phyloP scores from a whole-genome alignment of 2,888 invertebrate species.

The Diabrotica balteata region DNA sequence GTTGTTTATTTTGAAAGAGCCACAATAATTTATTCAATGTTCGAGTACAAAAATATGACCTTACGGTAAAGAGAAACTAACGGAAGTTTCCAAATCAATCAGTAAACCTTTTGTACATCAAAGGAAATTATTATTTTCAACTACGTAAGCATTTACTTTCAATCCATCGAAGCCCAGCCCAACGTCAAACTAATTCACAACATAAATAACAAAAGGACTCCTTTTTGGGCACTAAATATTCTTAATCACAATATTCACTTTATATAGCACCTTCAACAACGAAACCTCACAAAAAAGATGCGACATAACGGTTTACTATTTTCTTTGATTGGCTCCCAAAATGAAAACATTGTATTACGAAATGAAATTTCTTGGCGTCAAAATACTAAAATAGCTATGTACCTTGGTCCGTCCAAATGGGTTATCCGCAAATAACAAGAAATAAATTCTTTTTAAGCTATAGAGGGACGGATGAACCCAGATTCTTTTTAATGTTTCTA shows the following conservation, averaged over 20 bases:
- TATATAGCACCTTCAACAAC: slow-evolving; percentile 19
- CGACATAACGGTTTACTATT: slow-evolving; percentile 52
- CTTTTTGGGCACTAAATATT: slow-evolving; percentile 19
- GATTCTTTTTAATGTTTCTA: slow-evolving; percentile 47
- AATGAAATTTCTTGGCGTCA: slow-evolving; percentile 42
- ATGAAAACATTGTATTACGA: slow-evolving; percentile 57
- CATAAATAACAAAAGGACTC: slow-evolving; percentile 3
- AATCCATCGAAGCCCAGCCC: slow-evolving; percentile 24
- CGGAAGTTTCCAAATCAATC: slow-evolving; percentile 9
- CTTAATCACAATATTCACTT: slow-evolving; percentile 22
- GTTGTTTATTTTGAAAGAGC: slow-evolving; percentile 4
- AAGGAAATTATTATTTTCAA: slow-evolving; percentile 20
- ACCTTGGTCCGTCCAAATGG: slow-evolving; percentile 85
- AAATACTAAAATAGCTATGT: slow-evolving; percentile 56
- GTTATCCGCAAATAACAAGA: slow-evolving; percentile 63
- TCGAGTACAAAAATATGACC: slow-evolving; percentile 9
- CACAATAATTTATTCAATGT: slow-evolving; percentile 5
- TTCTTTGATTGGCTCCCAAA: slow-evolving; percentile 43
- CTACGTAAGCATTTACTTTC: slow-evolving; percentile 25
- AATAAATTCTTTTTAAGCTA: slow-evolving; percentile 56
- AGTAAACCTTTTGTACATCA: not conserved
- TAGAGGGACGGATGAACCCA: slow-evolving; percentile 60
- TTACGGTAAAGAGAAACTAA: slow-evolving; percentile 8
- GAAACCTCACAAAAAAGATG: slow-evolving; percentile 29
- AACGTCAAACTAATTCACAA: slow-evolving; percentile 8